phyloP scores from a whole-genome alignment of 2,113 vertebrate species.

The Sorex araneus region DNA sequence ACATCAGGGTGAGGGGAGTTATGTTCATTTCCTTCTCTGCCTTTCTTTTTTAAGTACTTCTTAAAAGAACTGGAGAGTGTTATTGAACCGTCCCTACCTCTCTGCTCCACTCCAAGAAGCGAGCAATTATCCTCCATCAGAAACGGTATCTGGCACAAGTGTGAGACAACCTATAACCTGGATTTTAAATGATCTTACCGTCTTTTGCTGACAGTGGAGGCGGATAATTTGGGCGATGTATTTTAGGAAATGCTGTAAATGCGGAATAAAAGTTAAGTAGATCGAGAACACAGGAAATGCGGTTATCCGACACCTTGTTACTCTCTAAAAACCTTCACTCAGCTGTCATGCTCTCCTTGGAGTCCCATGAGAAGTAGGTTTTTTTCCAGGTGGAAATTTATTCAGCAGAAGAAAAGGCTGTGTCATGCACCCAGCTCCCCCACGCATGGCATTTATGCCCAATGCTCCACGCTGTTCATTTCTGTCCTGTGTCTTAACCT shows the following conservation, averaged over 20 bases:
- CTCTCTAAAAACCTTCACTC: conserved; percentile 61
- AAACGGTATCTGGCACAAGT: conserved; percentile 62
- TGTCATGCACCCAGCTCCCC: neutral
- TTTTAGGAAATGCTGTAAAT: conserved; percentile 82
- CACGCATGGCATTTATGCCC: conserved; percentile 59
- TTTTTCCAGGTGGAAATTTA: conserved; percentile 76
- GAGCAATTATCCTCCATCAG: conserved; percentile 79
- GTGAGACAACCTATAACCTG: conserved; percentile 68
- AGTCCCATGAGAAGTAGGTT: neutral
- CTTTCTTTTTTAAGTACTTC: conserved; percentile 19
- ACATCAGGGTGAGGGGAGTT: neutral
- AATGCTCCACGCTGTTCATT: conserved; percentile 62
- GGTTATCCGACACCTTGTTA: conserved; percentile 73
- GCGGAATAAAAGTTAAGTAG: conserved; percentile 83
- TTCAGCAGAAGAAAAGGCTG: conserved; percentile 73
- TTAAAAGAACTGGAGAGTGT: conserved; percentile 63
- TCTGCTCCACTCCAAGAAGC: conserved; percentile 74
- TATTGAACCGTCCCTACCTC: conserved; percentile 40
- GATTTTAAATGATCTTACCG: conserved; percentile 76
- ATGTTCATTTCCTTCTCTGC: neutral
- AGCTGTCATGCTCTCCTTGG: neutral
- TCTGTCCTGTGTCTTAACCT: neutral
- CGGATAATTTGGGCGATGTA: conserved; percentile 79
- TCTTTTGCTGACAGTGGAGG: conserved; percentile 78
- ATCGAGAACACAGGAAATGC: conserved; percentile 77